A percentile compares a stretch with the other conserved stretches of the same genome.
Conservation (phyloP, 53 echinoderm and acorn worm genomes). For the Zoroaster sp. region DNA sequence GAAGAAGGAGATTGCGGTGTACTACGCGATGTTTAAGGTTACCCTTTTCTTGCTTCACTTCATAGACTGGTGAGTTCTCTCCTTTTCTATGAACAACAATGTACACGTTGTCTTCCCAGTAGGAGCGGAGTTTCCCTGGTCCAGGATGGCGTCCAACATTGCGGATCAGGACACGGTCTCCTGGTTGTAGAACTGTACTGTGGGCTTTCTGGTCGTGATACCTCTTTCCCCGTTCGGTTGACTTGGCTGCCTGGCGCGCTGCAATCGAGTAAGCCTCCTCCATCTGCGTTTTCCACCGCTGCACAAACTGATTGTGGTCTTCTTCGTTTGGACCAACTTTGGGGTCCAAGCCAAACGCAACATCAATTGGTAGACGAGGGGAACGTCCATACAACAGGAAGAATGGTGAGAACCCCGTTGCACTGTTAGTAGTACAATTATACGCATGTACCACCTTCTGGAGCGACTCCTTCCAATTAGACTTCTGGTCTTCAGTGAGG, state of each 20-base stretch:
- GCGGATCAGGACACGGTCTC: slow-evolving; percentile 68
- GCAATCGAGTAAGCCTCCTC: no score
- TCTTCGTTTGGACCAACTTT: slow-evolving; percentile 26
- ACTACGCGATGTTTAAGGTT: slow-evolving; percentile 7
- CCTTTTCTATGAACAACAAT: slow-evolving; percentile 35
- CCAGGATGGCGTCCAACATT: slow-evolving; percentile 53
- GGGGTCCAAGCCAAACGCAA: neutral
- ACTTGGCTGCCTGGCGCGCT: neutral
- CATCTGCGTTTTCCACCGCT: slow-evolving; percentile 8
- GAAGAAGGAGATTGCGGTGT: slow-evolving; percentile 56
- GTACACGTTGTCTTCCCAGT: slow-evolving; percentile 63
- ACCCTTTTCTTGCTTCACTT: slow-evolving; percentile 51
- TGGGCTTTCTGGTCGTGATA: slow-evolving; percentile 53
- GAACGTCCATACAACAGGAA: slow-evolving; percentile 24
- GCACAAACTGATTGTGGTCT: slow-evolving; percentile 14
- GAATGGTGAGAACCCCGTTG: slow-evolving; percentile 45
- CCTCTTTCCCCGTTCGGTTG: slow-evolving; percentile 24
- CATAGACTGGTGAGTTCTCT: slow-evolving; percentile 66
- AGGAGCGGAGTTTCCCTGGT: slow-evolving; percentile 62
- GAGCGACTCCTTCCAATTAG: slow-evolving; percentile 49
- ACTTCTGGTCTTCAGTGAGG: slow-evolving; percentile 41
- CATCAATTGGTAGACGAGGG: slow-evolving; percentile 18
- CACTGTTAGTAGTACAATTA: slow-evolving; percentile 1
- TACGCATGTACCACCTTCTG: no score
- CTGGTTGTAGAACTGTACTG: slow-evolving; percentile 54